These are phyloP conservation scores for Danio jaintianensis DNA, from an alignment of 2,797 vertebrate species.

Conservation along the genomic window DNA sequence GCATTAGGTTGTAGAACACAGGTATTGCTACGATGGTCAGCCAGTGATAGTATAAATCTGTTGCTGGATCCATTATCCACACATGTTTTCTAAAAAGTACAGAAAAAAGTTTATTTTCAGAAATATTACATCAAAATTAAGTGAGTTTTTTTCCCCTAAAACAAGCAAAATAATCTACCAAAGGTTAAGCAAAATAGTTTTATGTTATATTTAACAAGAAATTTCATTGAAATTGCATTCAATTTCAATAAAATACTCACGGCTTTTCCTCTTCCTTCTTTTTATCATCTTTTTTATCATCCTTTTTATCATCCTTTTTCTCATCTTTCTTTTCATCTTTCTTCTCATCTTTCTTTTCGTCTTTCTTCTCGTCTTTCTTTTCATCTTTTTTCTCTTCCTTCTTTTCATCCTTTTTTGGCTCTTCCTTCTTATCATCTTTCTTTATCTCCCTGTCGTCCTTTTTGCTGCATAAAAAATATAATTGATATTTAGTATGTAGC, in stretches of 20 bases:
- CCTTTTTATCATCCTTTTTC: constrained; percentile 61
- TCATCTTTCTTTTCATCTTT: constrained; percentile 59
- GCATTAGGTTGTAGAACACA: constrained; percentile 93
- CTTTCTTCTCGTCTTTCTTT: constrained; percentile 36
- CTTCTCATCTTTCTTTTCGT: constrained; percentile 57
- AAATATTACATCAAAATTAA: not conserved
- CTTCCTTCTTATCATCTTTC: constrained; percentile 69
- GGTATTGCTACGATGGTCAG: constrained; percentile 83
- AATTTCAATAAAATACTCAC: constrained; percentile 62
- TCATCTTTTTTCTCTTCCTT: constrained; percentile 49
- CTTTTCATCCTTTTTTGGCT: constrained; percentile 69
- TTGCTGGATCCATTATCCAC: constrained; percentile 90
- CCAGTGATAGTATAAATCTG: constrained; percentile 92
- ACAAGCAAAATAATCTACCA: too few relatives aligned
- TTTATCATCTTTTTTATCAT: constrained; percentile 62
- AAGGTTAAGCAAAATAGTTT: too few relatives aligned
- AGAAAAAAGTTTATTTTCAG: not conserved
- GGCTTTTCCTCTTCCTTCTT: constrained; percentile 69
- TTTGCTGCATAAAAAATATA: constrained; percentile 65
- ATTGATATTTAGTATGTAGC: not conserved
- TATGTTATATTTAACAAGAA: not conserved
- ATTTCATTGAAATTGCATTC: not conserved
- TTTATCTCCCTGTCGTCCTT: constrained; percentile 71
- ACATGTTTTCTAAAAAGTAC: constrained; percentile 82
- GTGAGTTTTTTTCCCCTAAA: too few relatives aligned